Percentiles rank a stretch among this genome's conserved stretches.
These are phyloP conservation scores for Lepilemur septentrionalis DNA, from an alignment of 2,797 vertebrate species.

Conservation along the genomic window DNA sequence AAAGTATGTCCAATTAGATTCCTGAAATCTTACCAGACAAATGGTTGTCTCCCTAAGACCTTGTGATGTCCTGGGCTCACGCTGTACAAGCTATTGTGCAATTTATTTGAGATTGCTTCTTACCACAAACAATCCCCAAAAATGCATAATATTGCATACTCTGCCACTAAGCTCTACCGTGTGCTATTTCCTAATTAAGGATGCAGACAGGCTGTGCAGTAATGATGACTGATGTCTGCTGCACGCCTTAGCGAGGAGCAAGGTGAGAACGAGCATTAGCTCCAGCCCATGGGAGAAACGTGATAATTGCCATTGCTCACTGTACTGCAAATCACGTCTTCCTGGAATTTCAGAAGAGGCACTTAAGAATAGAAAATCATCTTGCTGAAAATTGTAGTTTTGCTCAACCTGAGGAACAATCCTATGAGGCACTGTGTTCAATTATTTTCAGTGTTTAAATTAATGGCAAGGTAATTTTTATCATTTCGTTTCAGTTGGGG, in stretches of 20 bases:
- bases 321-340: slow-evolving; percentile 49
- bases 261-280: slow-evolving; percentile 54
- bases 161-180: slow-evolving; percentile 65
- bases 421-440: background rate
- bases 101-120: slow-evolving; percentile 74
- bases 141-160: slow-evolving; percentile 58
- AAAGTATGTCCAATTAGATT: slow-evolving; percentile 9
- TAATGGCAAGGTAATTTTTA: slow-evolving; percentile 21
- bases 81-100: slow-evolving; percentile 54
- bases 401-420: slow-evolving; percentile 27
- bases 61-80: slow-evolving; percentile 52
- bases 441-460: slow-evolving; percentile 46
- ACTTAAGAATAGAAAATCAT: slow-evolving; percentile 54
- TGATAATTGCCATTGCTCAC: slow-evolving; percentile 49
- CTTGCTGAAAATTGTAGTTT: slow-evolving; percentile 35
- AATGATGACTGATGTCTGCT: slow-evolving; percentile 79
- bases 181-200: slow-evolving; percentile 73
- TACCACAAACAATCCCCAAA: slow-evolving; percentile 63
- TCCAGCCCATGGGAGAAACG: slow-evolving; percentile 53
- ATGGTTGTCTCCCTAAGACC: slow-evolving; percentile 47
- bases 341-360: slow-evolving; percentile 57
- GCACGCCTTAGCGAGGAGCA: slow-evolving; percentile 40
- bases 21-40: slow-evolving; percentile 51
- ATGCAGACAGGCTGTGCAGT: slow-evolving; percentile 66
- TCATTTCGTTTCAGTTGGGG: slow-evolving; percentile 40